Evolutionary conservation across 2,113 vertebrate genomes (phyloP), one percentile per base, ranked within the genome.

Genomic region (Pipra filicauda): DNA sequence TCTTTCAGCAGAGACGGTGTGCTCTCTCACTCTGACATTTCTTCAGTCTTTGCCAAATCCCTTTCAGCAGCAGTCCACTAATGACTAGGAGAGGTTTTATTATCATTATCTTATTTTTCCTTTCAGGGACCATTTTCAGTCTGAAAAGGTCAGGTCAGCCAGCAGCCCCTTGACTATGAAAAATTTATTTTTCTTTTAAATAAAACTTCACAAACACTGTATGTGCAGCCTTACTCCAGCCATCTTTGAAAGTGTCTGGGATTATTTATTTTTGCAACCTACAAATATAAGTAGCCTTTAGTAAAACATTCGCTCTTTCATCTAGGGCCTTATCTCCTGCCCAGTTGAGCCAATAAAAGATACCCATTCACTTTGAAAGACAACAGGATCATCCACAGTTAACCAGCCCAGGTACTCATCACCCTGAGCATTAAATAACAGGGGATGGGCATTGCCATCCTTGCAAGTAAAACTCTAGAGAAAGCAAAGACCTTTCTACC

Each of bases 81-180:
- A 88, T 48, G 55, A 72, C 62, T 58, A 64, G 9, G 11, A 33
- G 39, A 86, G 48, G 8, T 94, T 76, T 94, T 86, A 74, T 72
- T 80, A 70, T 33, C 46, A 78, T 88, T 88, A 89, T 67, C 41
- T 84, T 77, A 91, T 48, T 89, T 76, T 92, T 90, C 41, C 7
- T 84, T 81, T 57, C 52, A 91, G 44, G 30, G 85, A 81, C 52
- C 57, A 81, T 81, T 89, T 96, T 59, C 79, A 84, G 44, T 8
- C 27, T 84, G 76, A 91, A 94, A 92, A 88, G 78, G 67, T 78
- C 85, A 96, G 61, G 65, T 88, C 80, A 94, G 33, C 24, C 64
- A 81, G 48, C 41, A 84, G 79, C 48, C 44, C 28, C 75, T 55
- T 74, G 24, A 59, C 52, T 48, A 59, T 7, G 21, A 83, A 22